Conservation (phyloP, 2,888 invertebrate species). For the Eupithecia exiguata region DNA sequence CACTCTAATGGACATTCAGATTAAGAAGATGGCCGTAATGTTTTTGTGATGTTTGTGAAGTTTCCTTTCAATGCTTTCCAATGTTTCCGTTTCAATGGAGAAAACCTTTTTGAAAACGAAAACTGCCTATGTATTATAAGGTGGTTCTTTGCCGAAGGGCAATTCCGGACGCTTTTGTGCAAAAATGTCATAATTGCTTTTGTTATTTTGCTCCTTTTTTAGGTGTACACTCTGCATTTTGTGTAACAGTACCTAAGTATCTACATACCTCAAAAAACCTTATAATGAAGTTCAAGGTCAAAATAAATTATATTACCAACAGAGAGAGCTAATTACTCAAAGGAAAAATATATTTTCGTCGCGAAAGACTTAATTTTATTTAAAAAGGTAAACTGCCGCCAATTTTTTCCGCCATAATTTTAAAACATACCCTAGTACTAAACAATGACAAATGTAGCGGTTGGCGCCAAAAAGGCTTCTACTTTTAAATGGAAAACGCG, state of each 20-base stretch:
- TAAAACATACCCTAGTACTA: conserved; percentile 20
- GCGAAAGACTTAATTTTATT: conserved; percentile 31
- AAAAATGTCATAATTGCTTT: not conserved
- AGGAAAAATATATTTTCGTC: conserved; percentile 12
- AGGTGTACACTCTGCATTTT: not conserved
- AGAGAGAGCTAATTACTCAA: conserved; percentile 15
- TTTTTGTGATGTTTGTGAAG: conserved; percentile 14
- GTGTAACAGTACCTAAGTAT: not conserved
- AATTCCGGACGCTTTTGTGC: not conserved
- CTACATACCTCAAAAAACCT: not conserved
- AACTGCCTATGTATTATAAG: not conserved
- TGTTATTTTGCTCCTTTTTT: not conserved
- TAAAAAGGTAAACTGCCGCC: conserved; percentile 20
- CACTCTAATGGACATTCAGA: conserved; percentile 28
- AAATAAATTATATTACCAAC: not conserved
- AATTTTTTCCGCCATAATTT: conserved; percentile 24
- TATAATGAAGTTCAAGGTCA: not conserved
- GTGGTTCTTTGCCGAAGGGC: not conserved
- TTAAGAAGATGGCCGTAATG: conserved; percentile 18
- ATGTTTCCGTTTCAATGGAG: conserved; percentile 5
- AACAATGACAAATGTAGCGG: conserved; percentile 39
- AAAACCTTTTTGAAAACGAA: conserved; percentile 9
- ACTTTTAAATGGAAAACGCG: conserved; percentile 29
- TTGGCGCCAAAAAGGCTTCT: conserved; percentile 13
- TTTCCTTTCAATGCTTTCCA: conserved; percentile 3